Base-by-base conservation (phyloP, 2,797 vertebrate species). In the Anolis apletophallus region DNA sequence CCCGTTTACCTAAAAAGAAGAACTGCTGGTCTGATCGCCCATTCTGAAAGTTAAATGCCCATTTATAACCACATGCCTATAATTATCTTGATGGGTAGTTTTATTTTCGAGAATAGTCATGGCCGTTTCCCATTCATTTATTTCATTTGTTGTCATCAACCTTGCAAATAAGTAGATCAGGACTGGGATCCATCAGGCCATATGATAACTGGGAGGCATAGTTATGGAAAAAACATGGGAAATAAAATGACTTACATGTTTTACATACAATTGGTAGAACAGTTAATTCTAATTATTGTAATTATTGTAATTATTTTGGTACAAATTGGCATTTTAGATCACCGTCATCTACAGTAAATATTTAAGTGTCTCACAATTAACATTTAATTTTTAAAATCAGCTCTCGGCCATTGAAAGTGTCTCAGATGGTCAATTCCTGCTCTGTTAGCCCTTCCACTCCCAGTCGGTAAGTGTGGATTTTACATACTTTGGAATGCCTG, bases 371-470 rank as follows among this genome's bases (percentile, higher is more conserved):
- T 69, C 83, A 59, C 59, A 84, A 61, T 94, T 91, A 93, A 92
- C 93, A 89, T 88, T 94, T 94, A 23, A 54, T 40, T 29, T 79
- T 79, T 92, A 94, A 93, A 95, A 79, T 64, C 94, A 99, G 98
- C 93, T 97, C 97, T 90, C 97, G 98, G 95, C 98, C 98, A 68
- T 96, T 98, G 91, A 99, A 98, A 97, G 96, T 96, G 5, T 98
- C 98, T 54, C 98, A 98, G 86, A 97, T 97, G 87, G 96, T 98
- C 92, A 98, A 98, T 96, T 98, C 97, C 85, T 96, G 96, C 93
- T 94, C 95, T 91, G 79, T 95, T 93, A 96, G 93, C 93, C 95
- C 95, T 92, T 96, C 96, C 91, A 95, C 95, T 52, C 94, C 96
- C 92, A 94, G 89, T 91, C 97, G 97, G 97, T 97, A 90, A 96